Conservation (phyloP, 2,888 invertebrate genomes). For the Eristalinus aeneus region DNA sequence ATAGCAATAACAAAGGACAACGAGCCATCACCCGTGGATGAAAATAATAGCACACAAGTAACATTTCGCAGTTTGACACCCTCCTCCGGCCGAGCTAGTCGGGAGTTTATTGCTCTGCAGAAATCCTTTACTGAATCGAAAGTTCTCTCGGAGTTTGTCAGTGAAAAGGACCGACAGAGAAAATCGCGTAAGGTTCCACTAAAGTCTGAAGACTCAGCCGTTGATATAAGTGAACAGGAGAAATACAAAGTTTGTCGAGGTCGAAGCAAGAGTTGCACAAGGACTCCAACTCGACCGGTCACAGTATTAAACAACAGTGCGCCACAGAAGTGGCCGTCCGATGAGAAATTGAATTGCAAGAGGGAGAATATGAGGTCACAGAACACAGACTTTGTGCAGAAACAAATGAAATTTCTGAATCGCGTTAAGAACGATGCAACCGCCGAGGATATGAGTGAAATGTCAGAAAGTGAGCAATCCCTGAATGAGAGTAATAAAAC, state of each 20-base stretch:
- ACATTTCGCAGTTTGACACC: constrained; percentile 72
- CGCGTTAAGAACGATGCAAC: constrained; percentile 79
- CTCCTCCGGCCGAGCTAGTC: constrained; percentile 77
- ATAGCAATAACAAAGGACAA: not conserved
- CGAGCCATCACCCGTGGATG: not conserved
- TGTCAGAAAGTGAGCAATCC: constrained; percentile 76
- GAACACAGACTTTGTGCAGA: constrained; percentile 84
- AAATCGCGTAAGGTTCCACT: constrained; percentile 53
- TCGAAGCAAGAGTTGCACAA: constrained; percentile 77
- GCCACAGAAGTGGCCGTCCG: constrained; percentile 73
- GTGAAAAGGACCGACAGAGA: constrained; percentile 76
- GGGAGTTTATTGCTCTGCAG: constrained; percentile 85
- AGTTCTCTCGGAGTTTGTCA: constrained; percentile 84
- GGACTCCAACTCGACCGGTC: constrained; percentile 25
- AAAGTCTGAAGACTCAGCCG: constrained; percentile 51
- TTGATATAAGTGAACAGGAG: constrained; percentile 10
- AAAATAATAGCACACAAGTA: not conserved
- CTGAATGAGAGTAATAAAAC: constrained; percentile 63
- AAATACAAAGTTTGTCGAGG: constrained; percentile 72
- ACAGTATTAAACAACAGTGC: constrained; percentile 11
- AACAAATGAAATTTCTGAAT: constrained; percentile 84
- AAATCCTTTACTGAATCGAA: constrained; percentile 87
- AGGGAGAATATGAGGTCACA: constrained; percentile 84
- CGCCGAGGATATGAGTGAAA: constrained; percentile 36
- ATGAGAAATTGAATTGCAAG: constrained; percentile 71